phyloP scores from a whole-genome alignment of 2,888 invertebrate genomes.

The Acanthosoma haemorrhoidale region DNA sequence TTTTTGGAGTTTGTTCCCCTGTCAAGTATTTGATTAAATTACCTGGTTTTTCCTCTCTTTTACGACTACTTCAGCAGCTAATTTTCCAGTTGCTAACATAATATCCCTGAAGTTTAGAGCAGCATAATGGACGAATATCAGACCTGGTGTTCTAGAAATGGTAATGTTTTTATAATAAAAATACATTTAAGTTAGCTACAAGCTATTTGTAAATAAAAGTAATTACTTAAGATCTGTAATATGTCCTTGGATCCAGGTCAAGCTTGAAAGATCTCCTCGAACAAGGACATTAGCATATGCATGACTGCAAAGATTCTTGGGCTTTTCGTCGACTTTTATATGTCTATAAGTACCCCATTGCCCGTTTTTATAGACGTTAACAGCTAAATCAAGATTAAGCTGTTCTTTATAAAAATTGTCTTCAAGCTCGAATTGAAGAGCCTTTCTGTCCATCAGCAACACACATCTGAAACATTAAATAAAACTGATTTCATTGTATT shows the following conservation, averaged over 20 bases:
- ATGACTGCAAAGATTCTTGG: conserved; percentile 52
- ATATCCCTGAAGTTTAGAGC: conserved; percentile 90
- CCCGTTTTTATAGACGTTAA: conserved; percentile 68
- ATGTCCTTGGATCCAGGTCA: conserved; percentile 75
- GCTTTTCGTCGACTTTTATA: conserved; percentile 56
- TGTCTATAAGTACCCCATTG: conserved; percentile 81
- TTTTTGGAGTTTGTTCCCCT: too few relatives aligned
- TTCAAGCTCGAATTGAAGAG: conserved; percentile 60
- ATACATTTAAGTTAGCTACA: background rate
- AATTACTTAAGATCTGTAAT: conserved; percentile 4
- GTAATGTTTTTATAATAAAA: too few relatives aligned
- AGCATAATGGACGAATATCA: conserved; percentile 55
- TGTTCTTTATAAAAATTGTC: conserved; percentile 62
- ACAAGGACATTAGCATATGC: conserved; percentile 70
- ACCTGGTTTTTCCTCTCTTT: conserved; percentile 59
- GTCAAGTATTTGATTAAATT: too few relatives aligned
- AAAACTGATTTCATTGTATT: too few relatives aligned
- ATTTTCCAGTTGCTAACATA: conserved; percentile 87
- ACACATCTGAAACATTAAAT: conserved; percentile 51
- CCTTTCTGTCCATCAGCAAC: conserved; percentile 55
- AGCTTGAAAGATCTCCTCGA: conserved; percentile 78
- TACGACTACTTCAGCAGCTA: conserved; percentile 75
- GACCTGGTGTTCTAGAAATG: too few relatives aligned
- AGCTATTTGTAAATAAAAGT: background rate
- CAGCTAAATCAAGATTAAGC: conserved; percentile 64